phyloP scores from a whole-genome alignment of 2,113 vertebrate species.

The Mustelus asterias region DNA sequence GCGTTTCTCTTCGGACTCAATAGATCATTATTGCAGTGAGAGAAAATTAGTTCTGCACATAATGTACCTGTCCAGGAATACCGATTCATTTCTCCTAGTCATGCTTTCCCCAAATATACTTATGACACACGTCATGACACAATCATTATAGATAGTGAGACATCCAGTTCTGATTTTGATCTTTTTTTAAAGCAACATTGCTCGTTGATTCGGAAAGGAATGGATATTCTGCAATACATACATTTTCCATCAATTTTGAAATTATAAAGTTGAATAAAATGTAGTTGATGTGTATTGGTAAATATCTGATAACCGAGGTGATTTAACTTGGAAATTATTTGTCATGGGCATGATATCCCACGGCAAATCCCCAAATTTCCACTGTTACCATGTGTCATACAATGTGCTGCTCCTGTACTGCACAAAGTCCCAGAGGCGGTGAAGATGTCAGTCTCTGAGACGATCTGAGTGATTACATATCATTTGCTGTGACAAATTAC shows the following conservation, averaged over 20 bases:
- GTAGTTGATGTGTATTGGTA: not conserved
- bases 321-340: not conserved
- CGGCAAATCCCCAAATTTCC: not conserved
- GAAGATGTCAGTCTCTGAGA: not conserved
- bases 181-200: constrained; percentile 34
- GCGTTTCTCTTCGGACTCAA: constrained; percentile 38
- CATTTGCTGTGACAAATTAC: not conserved
- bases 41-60: constrained; percentile 41
- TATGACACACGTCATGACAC: constrained; percentile 45
- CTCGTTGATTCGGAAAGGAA: constrained; percentile 40
- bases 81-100: constrained; percentile 40
- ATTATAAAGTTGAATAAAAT: not conserved
- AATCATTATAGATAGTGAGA: constrained; percentile 41
- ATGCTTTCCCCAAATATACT: constrained; percentile 39
- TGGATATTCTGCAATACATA: too few species aligned
- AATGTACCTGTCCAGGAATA: constrained; percentile 37
- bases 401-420: not conserved
- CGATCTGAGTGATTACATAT: not conserved
- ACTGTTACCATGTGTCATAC: not conserved
- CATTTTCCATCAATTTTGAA: not conserved
- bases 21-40: constrained; percentile 39
- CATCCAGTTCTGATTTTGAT: constrained; percentile 41
- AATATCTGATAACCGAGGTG: not conserved
- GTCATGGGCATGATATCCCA: not conserved
- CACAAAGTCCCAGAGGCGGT: not conserved